Conservation (phyloP, 2,113 vertebrate genomes). For the Siniperca knerii region DNA sequence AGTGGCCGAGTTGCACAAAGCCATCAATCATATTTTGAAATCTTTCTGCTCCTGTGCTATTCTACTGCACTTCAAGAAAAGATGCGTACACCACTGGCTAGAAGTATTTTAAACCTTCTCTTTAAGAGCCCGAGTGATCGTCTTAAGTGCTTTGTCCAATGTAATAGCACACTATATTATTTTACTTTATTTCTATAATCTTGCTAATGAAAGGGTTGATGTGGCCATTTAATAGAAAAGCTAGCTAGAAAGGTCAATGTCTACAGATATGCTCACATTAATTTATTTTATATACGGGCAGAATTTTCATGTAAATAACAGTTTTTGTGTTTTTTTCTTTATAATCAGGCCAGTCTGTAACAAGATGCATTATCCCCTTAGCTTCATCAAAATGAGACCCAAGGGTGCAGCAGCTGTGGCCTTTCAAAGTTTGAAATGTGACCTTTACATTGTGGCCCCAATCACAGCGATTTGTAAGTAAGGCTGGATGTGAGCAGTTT, state of each 20-base stretch:
- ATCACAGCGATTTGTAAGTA: conserved; percentile 24
- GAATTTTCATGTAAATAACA: neutral
- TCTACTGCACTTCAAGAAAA: neutral
- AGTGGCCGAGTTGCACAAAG: neutral
- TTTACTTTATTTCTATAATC: neutral
- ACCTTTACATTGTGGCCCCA: conserved; percentile 36
- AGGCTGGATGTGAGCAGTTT: neutral
- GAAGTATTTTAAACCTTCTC: neutral
- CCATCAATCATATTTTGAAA: conserved; percentile 9
- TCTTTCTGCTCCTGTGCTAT: neutral
- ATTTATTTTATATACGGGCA: neutral
- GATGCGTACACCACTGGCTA: neutral
- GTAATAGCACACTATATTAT: neutral
- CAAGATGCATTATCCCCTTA: neutral
- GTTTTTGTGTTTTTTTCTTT: neutral
- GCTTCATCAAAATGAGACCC: conserved; percentile 34
- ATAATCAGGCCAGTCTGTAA: neutral
- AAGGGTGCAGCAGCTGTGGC: conserved; percentile 34
- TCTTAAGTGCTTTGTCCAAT: neutral
- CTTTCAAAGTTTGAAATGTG: conserved; percentile 42
- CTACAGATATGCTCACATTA: no score
- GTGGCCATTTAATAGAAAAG: neutral
- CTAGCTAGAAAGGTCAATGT: neutral
- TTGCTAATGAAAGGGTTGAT: neutral
- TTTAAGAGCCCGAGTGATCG: conserved; percentile 1